A percentile compares a stretch with the other conserved stretches of the same genome.
These are phyloP conservation scores for Taxidea taxus DNA, from an alignment of 2,113 vertebrate genomes.

Conservation along the genomic window DNA sequence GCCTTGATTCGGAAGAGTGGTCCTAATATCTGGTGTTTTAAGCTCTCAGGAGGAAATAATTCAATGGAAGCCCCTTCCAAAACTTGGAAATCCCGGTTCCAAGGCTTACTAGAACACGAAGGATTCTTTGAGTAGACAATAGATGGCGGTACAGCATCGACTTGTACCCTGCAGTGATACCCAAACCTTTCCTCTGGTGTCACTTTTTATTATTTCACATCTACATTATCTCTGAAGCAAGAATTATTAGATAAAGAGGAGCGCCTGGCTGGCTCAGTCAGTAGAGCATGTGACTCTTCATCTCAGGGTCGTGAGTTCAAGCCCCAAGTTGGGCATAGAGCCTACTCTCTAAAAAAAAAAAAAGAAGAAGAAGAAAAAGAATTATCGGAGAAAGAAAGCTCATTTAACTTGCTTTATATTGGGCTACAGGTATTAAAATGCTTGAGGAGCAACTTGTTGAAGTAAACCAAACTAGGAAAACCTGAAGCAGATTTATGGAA, in stretches of 20 bases:
- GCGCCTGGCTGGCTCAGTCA: background rate
- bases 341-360: background rate
- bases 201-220: background rate
- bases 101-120: background rate
- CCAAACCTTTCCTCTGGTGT: background rate
- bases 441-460: background rate
- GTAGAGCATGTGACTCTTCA: background rate
- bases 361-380: background rate
- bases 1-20: background rate
- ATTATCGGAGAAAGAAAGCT: background rate
- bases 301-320: background rate
- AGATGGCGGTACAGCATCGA: constrained; percentile 52
- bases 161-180: background rate
- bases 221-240: background rate
- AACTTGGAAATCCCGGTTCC: background rate
- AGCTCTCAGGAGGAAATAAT: background rate
- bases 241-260: background rate
- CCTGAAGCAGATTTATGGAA: background rate
- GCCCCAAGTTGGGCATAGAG: background rate
- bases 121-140: background rate
- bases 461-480: background rate
- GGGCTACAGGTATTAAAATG: background rate
- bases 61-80: background rate
- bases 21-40: background rate
- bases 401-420: background rate